phyloP scores from a whole-genome alignment of 2,797 vertebrate species.

The Meriones psammophilus region DNA sequence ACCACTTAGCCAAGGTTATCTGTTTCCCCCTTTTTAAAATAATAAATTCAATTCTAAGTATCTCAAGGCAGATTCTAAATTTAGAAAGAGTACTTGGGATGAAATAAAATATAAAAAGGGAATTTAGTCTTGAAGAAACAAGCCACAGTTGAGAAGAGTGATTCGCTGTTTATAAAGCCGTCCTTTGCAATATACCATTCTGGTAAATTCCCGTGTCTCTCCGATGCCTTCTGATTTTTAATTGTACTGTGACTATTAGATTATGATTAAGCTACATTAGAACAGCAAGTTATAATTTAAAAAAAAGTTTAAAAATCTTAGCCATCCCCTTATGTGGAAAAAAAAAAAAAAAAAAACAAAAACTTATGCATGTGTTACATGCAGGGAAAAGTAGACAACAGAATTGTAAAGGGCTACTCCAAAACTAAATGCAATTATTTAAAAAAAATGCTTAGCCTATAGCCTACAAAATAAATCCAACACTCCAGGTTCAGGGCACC shows the following conservation, averaged over 20 bases:
- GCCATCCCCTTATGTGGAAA: background rate
- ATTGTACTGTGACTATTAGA: slow-evolving; percentile 52
- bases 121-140: slow-evolving; percentile 32
- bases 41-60: slow-evolving; percentile 40
- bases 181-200: background rate
- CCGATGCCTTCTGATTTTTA: background rate
- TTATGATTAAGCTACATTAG: slow-evolving; percentile 41
- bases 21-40: slow-evolving; percentile 33
- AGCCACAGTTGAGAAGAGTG: slow-evolving; percentile 12
- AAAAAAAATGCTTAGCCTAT: background rate
- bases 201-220: background rate
- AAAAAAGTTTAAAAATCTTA: slow-evolving; percentile 14
- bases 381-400: background rate
- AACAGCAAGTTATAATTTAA: slow-evolving; percentile 46
- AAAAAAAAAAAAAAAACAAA: background rate
- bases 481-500: background rate
- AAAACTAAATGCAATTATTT: slow-evolving; percentile 10
- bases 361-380: background rate
- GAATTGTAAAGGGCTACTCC: slow-evolving; percentile 22
- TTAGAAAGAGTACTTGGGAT: slow-evolving; percentile 30
- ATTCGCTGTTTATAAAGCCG: background rate
- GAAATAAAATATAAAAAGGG: slow-evolving; percentile 31
- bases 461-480: slow-evolving; percentile 1
- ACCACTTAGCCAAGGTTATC: background rate
- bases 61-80: slow-evolving; percentile 61